phyloP scores from a whole-genome alignment of 2,113 vertebrate genomes.

The Macrotus californicus region DNA sequence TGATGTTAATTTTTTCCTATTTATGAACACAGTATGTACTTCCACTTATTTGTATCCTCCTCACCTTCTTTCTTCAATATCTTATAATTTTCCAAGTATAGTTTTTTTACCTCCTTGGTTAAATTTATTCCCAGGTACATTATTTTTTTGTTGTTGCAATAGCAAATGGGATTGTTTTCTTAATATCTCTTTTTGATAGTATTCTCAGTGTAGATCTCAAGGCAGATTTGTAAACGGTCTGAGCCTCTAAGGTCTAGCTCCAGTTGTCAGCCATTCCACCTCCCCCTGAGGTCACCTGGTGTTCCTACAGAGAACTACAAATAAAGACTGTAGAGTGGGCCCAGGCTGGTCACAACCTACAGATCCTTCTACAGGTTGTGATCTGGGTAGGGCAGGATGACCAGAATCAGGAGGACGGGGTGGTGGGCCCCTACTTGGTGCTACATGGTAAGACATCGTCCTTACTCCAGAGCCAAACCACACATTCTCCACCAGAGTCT shows the following conservation, averaged over 20 bases:
- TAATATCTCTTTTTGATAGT: too few species aligned
- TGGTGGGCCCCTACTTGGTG: background rate
- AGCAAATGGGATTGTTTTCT: too few species aligned
- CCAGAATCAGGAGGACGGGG: background rate
- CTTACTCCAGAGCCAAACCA: background rate
- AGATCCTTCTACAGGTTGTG: background rate
- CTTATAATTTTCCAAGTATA: too few species aligned
- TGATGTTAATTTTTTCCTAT: too few species aligned
- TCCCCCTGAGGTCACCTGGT: background rate
- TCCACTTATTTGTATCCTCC: too few species aligned
- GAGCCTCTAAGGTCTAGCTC: background rate
- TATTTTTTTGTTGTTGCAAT: too few species aligned
- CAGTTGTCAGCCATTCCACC: background rate
- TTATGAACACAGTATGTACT: too few species aligned
- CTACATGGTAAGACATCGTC: background rate
- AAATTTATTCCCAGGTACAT: too few species aligned
- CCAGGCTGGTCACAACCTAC: background rate
- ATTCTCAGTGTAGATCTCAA: background rate
- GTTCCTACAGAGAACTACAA: background rate
- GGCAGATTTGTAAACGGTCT: background rate
- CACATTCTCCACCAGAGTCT: background rate
- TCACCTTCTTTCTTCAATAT: too few species aligned
- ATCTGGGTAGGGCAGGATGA: background rate
- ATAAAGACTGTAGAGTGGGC: background rate
- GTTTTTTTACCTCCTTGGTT: too few species aligned